Conservation (phyloP, 1,140 invertebrate species). For the Bombus difficillimus region DNA sequence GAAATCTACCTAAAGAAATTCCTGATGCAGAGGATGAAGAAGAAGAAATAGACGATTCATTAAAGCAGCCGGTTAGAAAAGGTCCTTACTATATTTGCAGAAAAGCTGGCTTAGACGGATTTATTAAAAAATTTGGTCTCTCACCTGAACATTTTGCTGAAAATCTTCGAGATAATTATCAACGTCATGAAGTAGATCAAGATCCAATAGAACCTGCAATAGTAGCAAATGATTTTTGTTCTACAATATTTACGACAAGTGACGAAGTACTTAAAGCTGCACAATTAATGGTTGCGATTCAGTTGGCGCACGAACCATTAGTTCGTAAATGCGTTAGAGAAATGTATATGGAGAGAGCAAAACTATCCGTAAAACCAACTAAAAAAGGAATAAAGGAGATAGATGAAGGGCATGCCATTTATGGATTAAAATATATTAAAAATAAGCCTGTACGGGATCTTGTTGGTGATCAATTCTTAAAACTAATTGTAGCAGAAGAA, state of each 20-base stretch:
- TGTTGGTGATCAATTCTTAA: conserved; percentile 94
- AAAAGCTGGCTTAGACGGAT: conserved; percentile 91
- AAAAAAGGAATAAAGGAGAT: conserved; percentile 96
- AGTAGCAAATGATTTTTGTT: conserved; percentile 89
- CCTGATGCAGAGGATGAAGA: conserved; percentile 84
- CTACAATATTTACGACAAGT: conserved; percentile 83
- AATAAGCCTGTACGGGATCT: conserved; percentile 97
- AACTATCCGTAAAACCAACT: conserved; percentile 92
- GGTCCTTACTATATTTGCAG: conserved; percentile 94
- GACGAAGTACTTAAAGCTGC: conserved; percentile 94
- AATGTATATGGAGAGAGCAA: conserved; percentile 95
- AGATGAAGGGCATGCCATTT: conserved; percentile 95
- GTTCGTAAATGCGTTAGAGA: conserved; percentile 93
- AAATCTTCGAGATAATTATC: conserved; percentile 98
- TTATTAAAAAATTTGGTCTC: conserved; percentile 96
- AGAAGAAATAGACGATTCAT: conserved; percentile 83
- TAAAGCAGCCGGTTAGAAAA: conserved; percentile 93
- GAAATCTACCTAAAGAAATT: conserved; percentile 80
- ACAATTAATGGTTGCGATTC: conserved; percentile 96
- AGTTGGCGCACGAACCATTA: conserved; percentile 95
- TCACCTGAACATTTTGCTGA: conserved; percentile 98
- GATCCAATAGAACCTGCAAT: conserved; percentile 91
- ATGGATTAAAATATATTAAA: conserved; percentile 95
- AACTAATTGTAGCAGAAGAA: conserved; percentile 92
- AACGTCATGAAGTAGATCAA: conserved; percentile 97